Conservation (phyloP, 1,140 invertebrate species). For the Ceratina japonica region DNA sequence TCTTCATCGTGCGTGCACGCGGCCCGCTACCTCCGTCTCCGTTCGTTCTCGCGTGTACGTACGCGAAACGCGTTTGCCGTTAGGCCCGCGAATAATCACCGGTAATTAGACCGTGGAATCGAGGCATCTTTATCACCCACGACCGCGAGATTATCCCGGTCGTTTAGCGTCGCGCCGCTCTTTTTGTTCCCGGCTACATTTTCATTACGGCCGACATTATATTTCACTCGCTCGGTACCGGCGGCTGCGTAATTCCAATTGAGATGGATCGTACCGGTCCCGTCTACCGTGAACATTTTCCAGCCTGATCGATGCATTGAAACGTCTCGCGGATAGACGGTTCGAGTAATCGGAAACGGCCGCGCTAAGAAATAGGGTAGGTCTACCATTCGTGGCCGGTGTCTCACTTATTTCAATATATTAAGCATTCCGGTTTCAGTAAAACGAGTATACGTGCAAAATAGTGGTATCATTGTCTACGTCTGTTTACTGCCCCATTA, state of each 20-base stretch:
- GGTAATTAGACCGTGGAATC: conserved; percentile 61
- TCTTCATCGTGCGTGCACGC: conserved; percentile 55
- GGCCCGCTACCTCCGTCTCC: background rate
- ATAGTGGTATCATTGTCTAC: too few relatives aligned
- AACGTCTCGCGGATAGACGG: conserved; percentile 8
- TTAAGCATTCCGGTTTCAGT: too few relatives aligned
- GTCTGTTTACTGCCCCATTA: too few relatives aligned
- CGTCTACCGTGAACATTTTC: conserved; percentile 4
- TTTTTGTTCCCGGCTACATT: conserved; percentile 28
- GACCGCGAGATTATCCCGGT: conserved; percentile 32
- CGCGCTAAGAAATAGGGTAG: background rate
- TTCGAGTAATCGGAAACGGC: background rate
- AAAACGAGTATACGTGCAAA: too few relatives aligned
- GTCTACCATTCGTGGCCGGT: too few relatives aligned
- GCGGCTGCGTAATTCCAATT: conserved; percentile 31
- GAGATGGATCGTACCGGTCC: conserved; percentile 23
- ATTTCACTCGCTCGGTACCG: conserved; percentile 26
- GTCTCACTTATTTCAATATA: too few relatives aligned
- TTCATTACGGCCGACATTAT: conserved; percentile 46
- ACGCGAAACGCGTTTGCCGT: conserved; percentile 23
- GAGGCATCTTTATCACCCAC: conserved; percentile 50
- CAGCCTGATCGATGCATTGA: conserved; percentile 31
- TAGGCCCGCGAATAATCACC: conserved; percentile 47
- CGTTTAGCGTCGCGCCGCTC: conserved; percentile 35
- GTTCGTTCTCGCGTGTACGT: background rate